Conservation (phyloP, 37 sponge, comb jelly and placozoan species). For the Beroe ovata region DNA sequence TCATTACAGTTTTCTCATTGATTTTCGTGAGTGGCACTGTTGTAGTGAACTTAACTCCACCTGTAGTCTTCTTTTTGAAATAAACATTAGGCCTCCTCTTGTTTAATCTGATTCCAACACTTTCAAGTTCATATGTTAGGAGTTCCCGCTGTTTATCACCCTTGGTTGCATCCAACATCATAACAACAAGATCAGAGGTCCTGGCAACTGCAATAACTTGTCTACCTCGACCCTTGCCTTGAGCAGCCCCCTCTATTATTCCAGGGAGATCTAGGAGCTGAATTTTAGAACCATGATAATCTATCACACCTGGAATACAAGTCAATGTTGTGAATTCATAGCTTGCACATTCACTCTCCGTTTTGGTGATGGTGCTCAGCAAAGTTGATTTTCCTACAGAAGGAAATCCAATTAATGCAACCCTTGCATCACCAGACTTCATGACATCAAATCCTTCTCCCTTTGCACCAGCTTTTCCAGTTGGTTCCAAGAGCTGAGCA, state of each 20-base stretch:
- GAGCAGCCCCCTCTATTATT: conserved; percentile 95
- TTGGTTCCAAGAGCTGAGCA: conserved; percentile 85
- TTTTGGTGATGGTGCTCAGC: conserved; percentile 89
- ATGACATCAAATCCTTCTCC: conserved; percentile 99
- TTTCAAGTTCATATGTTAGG: conserved; percentile 88
- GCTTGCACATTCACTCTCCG: conserved; percentile 92
- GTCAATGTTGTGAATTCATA: conserved; percentile 99
- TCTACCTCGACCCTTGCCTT: conserved; percentile 90
- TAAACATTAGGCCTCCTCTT: conserved; percentile 92
- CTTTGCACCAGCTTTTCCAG: conserved; percentile 77
- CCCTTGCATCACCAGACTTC: conserved; percentile 99
- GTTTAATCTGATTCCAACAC: conserved; percentile 93
- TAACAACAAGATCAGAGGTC: conserved; percentile 93
- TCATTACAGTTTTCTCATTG: conserved; percentile 89
- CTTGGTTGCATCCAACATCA: conserved; percentile 98
- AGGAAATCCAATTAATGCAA: conserved; percentile 96
- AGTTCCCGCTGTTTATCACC: conserved; percentile 82
- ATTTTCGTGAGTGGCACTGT: conserved; percentile 85
- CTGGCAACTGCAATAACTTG: conserved; percentile 99
- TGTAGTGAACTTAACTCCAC: conserved; percentile 91
- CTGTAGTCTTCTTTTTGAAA: conserved; percentile 96
- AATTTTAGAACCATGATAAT: conserved; percentile 91
- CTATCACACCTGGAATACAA: conserved; percentile 96
- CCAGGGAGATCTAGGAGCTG: conserved; percentile 97
- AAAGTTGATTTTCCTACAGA: conserved; percentile 99